phyloP scores from a whole-genome alignment of 2,113 vertebrate species.

The Osmerus mordax region DNA sequence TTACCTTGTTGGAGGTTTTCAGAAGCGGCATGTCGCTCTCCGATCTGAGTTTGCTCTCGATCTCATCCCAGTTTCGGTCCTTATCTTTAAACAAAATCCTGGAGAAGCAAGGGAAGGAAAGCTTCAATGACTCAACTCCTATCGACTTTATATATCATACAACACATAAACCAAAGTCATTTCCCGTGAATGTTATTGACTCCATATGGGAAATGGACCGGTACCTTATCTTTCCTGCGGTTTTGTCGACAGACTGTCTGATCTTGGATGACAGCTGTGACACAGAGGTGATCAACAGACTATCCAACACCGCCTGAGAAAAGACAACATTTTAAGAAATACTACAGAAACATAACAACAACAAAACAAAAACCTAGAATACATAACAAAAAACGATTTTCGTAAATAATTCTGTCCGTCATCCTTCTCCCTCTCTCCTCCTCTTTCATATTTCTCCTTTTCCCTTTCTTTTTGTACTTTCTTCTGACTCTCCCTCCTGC shows the following conservation, averaged over 20 bases:
- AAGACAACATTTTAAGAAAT: conserved; percentile 13
- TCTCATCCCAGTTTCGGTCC: conserved; percentile 97
- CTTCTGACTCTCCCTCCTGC: background rate
- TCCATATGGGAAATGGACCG: background rate
- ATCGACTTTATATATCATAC: background rate
- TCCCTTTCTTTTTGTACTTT: background rate
- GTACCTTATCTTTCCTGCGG: conserved; percentile 94
- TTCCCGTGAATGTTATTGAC: background rate
- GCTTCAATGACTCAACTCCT: background rate
- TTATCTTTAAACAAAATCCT: conserved; percentile 98
- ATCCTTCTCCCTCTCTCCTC: background rate
- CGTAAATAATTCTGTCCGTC: background rate
- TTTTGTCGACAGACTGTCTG: conserved; percentile 92
- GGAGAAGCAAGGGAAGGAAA: conserved; percentile 31
- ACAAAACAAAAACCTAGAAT: conserved; percentile 10
- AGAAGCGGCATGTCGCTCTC: conserved; percentile 92
- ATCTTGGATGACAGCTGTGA: conserved; percentile 95
- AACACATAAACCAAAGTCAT: background rate
- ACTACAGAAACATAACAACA: background rate
- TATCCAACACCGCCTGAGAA: conserved; percentile 90
- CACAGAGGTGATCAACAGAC: conserved; percentile 89
- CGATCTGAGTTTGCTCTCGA: conserved; percentile 87
- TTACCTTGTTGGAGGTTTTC: conserved; percentile 95
- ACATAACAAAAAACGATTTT: conserved; percentile 3
- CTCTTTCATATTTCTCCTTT: background rate